Conservation (phyloP, 1,140 invertebrate genomes). For the Stegodyphus dumicola region DNA sequence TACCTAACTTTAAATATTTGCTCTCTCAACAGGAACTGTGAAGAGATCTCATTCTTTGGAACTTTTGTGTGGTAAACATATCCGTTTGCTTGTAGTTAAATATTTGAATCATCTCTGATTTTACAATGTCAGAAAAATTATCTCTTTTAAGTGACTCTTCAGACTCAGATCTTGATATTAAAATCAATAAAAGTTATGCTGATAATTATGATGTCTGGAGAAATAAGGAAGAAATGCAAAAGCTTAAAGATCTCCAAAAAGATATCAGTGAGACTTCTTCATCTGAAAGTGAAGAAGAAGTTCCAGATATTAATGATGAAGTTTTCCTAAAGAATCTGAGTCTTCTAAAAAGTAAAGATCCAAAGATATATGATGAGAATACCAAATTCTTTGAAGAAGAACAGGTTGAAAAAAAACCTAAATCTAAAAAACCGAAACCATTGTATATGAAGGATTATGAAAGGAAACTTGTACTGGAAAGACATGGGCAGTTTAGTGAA, state of each 20-base stretch:
- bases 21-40: too few relatives aligned
- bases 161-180: slow-evolving; percentile 68
- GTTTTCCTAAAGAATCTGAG: slow-evolving; percentile 70
- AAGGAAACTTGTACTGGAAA: slow-evolving; percentile 69
- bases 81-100: too few relatives aligned
- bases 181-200: slow-evolving; percentile 83
- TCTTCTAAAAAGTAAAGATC: slow-evolving; percentile 71
- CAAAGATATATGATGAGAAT: slow-evolving; percentile 71
- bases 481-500: slow-evolving; percentile 65
- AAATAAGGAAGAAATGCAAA: slow-evolving; percentile 85
- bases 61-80: too few relatives aligned
- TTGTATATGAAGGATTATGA: slow-evolving; percentile 72
- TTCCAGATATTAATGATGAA: slow-evolving; percentile 66
- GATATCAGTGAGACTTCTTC: neutral
- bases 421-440: slow-evolving; percentile 67
- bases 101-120: too few relatives aligned
- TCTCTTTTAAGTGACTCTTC: slow-evolving; percentile 15
- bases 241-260: slow-evolving; percentile 74
- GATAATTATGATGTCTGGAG: slow-evolving; percentile 84
- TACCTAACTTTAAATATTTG: too few relatives aligned
- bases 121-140: slow-evolving; percentile 2
- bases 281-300: slow-evolving; percentile 31
- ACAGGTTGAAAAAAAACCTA: slow-evolving; percentile 43
- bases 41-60: too few relatives aligned
- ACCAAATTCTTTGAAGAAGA: slow-evolving; percentile 66